Conservation (phyloP, 2,113 vertebrate species). For the pig (Sus scrofa) region DNA sequence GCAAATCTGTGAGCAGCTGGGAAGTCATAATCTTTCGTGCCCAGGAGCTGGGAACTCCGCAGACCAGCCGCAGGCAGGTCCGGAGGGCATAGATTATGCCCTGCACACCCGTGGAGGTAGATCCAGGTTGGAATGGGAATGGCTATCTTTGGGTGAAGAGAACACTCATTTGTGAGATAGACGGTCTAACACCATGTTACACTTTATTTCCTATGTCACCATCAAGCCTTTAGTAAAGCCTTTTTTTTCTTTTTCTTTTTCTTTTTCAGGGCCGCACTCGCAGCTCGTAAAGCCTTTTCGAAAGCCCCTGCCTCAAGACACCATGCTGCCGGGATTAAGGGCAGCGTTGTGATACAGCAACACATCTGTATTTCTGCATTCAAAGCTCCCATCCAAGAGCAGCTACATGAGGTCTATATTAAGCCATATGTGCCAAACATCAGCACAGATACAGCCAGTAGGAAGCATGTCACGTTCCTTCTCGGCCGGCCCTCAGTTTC, state of each 20-base stretch:
- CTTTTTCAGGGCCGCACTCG: too few relatives aligned
- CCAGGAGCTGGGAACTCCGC: neutral
- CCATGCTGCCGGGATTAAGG: neutral
- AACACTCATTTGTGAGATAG: constrained; percentile 1
- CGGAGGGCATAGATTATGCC: neutral
- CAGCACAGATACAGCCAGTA: neutral
- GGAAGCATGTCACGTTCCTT: neutral
- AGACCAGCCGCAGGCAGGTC: neutral
- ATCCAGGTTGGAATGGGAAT: neutral
- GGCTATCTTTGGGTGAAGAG: neutral
- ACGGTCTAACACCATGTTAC: neutral
- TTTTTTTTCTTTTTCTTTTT: neutral
- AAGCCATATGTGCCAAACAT: neutral
- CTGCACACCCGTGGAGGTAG: neutral
- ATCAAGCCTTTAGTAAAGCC: neutral
- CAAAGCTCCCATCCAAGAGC: neutral
- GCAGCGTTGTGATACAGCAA: neutral
- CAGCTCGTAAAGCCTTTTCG: neutral
- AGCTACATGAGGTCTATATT: neutral
- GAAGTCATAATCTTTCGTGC: neutral
- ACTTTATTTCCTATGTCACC: neutral
- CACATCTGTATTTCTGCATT: neutral
- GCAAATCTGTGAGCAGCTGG: neutral
- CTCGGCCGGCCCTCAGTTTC: neutral
- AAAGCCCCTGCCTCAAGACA: neutral